Evolutionary conservation across 2,797 vertebrate genomes (phyloP), one percentile per base, ranked within the genome.

Genomic region (Sandelia bainsii): DNA sequence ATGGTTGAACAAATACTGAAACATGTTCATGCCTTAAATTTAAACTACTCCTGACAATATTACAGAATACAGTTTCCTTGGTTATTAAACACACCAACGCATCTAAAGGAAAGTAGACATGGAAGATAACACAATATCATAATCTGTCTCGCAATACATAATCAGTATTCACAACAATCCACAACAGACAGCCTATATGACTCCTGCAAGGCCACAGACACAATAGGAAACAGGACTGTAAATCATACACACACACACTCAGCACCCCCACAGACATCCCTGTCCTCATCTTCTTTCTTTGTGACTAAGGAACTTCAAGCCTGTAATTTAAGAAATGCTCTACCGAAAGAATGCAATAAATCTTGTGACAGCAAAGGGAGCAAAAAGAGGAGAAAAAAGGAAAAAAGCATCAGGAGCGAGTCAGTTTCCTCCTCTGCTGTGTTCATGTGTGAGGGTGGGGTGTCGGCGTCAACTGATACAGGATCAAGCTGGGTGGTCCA

Each of bases 311-410:
- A 93, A 90, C 91, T 81, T 84, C 86, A 87, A 92, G 93, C 94
- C 93, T 94, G 93, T 95, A 93, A 95, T 95, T 95, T 93, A 92
- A 93, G 91, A 93, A 91, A 93, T 75, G 80, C 81, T 89, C 58
- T 77, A 83, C 87, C 46, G 78, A 79, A 87, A 90, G 92, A 94
- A 93, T 90, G 93, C 89, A 89, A 93, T 95, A 95, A 95, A 95
- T 95, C 91, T 88, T 84, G 69, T 77, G 88, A 90, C 90, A 87
- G 87, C 80, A 85, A 87, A 88, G 75, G 64, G 62, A 85, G 72
- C 72, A 66, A 61, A 84, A 69, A 52, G 81, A 56, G 71, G 57
- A 39, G 53, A 77, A 60, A 72, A 69, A 37, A 48, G 65, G 66
- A 52, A 69, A 87, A 83, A 87, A 79, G 84, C 77, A 73, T 76